Evolutionary conservation across 2,888 invertebrate species (phyloP), one percentile per base, ranked within the genome.

Genomic region (Drosophila anomalata): DNA sequence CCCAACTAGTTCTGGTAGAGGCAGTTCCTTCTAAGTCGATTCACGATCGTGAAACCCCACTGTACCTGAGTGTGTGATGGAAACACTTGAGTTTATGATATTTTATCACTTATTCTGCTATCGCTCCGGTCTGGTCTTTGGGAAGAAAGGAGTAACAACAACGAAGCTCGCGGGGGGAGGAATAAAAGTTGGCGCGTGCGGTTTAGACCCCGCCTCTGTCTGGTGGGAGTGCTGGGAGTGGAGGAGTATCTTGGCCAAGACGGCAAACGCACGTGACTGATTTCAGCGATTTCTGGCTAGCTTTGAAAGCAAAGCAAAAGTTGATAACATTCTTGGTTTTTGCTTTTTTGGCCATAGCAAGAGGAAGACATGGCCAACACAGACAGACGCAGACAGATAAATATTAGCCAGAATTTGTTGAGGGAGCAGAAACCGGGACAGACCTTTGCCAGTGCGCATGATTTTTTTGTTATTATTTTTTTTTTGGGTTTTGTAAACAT

Each of bases 201-300:
- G 41, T 41, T 31, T 17, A 29, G 20, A 0, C 8, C 4, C 12
- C 22, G 7, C 39, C 39, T 36, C 29, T 1, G 33, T 5, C 3
- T 12, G n/a, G 44, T 33, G 12, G 36, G 9, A 12, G 42, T 29
- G 52, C 22, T 24, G 17, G 26, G 22, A 50, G 22, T 17, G 39
- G 20, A 36, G 39, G 22, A 29, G 44, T 20, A 17, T 24, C 14
- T 9, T 24, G 22, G 22, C 22, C 22, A 24, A 24, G 22, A 17
- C 17, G 17, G 17, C 3, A 22, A 22, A 24, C 22, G 22, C 87
- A 84, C 82, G 87, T 83, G 82, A 83, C 81, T 76, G 76, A 87
- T 71, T 72, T 67, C 17, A 17, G 75, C 73, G 51, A 73, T 77
- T 17, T 6, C 51, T 33, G 46, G 12, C 55, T 39, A n/a, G 20